A percentile compares a stretch with the other conserved stretches of the same genome.
phyloP scores from a whole-genome alignment of 2,888 invertebrate species.

The Congeria kusceri region DNA sequence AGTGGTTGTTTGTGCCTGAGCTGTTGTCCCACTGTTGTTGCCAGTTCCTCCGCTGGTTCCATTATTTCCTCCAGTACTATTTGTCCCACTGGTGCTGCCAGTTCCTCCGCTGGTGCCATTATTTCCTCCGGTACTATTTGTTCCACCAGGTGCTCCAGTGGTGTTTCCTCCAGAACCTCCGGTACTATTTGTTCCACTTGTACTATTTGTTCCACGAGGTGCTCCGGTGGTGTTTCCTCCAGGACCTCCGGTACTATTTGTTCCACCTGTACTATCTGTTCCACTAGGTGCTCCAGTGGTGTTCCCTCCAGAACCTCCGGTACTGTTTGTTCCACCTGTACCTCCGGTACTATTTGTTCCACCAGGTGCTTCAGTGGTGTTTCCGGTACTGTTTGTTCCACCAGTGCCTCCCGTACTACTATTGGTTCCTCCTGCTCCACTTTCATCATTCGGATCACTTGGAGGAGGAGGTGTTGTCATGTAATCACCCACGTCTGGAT shows the following conservation, averaged over 20 bases:
- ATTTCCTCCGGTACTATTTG: background rate
- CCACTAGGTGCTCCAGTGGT: background rate
- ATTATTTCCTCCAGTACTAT: background rate
- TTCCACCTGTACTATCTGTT: background rate
- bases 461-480: constrained; percentile 12
- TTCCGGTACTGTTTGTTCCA: background rate
- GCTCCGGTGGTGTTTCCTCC: background rate
- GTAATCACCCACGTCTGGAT: constrained; percentile 26
- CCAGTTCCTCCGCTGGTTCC: background rate
- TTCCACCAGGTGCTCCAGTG: background rate
- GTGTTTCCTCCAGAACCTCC: background rate
- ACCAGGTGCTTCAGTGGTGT: background rate
- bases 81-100: background rate
- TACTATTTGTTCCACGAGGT: too few relatives aligned
- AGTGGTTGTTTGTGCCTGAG: constrained; percentile 14
- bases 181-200: background rate
- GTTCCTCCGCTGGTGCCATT: background rate
- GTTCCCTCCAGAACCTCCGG: background rate
- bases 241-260: background rate
- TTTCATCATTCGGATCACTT: background rate
- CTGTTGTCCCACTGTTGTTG: constrained; percentile 3
- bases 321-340: background rate
- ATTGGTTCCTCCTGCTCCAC: background rate
- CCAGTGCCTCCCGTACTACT: background rate
- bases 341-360: background rate